Conservation (phyloP, 2,888 invertebrate species). For the Tiliacea citrago region DNA sequence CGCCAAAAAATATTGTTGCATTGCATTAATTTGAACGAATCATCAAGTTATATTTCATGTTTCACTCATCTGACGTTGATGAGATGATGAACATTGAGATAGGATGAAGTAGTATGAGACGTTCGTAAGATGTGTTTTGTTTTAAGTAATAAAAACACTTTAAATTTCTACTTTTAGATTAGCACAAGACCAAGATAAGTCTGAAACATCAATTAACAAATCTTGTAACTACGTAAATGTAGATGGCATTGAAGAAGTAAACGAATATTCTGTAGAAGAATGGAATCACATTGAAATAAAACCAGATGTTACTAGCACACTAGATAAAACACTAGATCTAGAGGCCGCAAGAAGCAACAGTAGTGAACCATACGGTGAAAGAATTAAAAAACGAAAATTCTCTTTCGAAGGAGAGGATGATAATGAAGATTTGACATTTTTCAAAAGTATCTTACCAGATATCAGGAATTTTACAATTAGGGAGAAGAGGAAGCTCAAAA, state of each 20-base stretch:
- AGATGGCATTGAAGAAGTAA: conserved; percentile 53
- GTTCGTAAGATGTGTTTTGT: neutral
- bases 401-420: conserved; percentile 64
- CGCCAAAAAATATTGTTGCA: too few species aligned
- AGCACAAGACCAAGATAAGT: conserved; percentile 39
- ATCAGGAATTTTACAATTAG: conserved; percentile 85
- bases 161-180: conserved; percentile 24
- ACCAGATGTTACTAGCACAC: conserved; percentile 52
- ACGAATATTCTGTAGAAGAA: conserved; percentile 59
- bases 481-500: conserved; percentile 89
- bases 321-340: conserved; percentile 26
- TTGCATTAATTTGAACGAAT: neutral
- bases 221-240: conserved; percentile 46
- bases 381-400: conserved; percentile 53
- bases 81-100: neutral
- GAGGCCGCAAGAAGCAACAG: conserved; percentile 24
- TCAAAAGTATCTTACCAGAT: conserved; percentile 89
- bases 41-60: neutral
- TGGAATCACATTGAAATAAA: conserved; percentile 64
- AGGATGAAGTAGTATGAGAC: neutral
- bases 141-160: neutral
- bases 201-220: conserved; percentile 47
- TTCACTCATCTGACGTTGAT: neutral
- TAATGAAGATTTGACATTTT: conserved; percentile 83
- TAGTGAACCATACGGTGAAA: conserved; percentile 47